Evolutionary conservation across 1,140 invertebrate genomes (phyloP), one percentile per base, ranked within the genome.

Genomic region (Musca domestica): DNA sequence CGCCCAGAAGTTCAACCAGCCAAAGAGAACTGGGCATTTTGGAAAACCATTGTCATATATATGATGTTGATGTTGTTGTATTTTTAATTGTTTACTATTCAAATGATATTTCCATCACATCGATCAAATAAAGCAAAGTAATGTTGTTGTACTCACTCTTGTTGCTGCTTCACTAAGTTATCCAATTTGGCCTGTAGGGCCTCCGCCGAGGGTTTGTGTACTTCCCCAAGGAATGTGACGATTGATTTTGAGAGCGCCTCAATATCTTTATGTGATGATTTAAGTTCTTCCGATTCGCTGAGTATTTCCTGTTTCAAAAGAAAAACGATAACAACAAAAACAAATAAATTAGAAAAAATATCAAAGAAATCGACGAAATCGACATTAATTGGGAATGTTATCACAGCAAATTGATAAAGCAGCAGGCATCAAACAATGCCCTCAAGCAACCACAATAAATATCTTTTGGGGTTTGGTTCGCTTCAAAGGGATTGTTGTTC

Each of bases 211-310:
- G 83, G 77, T 73, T 84, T 81, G 70, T 87, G 86, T 74, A 84
- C 82, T 73, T 84, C 82, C 71, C 82, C 81, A 73, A 89, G 78
- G 81, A 87, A 88, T 61, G 83, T 76, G 56, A 88, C 73, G 67
- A 89, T 85, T 67, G 82, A 84, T 71, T 82, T 80, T 48, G 87
- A 86, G 70, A 86, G 79, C 64, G 83, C 74, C 63, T 83, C 71
- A 66, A 88, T 83, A 71, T 87, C 85, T 70, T 86, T 84, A 74
- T 86, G 81, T 76, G 83, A 82, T 71, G 83, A 76, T 78, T 83
- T 81, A 76, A 81, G 69, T 83, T 82, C 74, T 76, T 88, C 85
- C 58, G 86, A 86, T 80, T 91, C 88, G 47, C 82, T 76, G 71
- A 86, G 83, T 67, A 91, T 74, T 74, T 87, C 88, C 89, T 90